These are phyloP conservation scores for Intellagama lesueurii DNA, from an alignment of 2,797 vertebrate genomes.

Conservation along the genomic window DNA sequence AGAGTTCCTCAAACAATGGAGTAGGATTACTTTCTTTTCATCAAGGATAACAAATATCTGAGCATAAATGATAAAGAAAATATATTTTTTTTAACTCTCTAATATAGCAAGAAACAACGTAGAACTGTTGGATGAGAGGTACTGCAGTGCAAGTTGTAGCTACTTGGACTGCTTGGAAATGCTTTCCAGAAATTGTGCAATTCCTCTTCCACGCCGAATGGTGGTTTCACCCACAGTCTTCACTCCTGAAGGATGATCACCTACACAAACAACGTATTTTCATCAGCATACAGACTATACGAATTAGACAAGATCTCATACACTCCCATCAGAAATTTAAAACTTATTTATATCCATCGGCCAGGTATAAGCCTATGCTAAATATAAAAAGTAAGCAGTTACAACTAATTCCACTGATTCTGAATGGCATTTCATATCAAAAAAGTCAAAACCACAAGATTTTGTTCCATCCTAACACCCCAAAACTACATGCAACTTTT, in stretches of 20 bases:
- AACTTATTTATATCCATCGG: not conserved
- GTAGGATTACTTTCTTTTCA: not conserved
- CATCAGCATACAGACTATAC: slow-evolving; percentile 28
- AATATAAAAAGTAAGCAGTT: not conserved
- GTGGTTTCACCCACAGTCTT: slow-evolving; percentile 53
- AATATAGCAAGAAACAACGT: not conserved
- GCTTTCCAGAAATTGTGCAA: slow-evolving; percentile 68
- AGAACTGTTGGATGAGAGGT: slow-evolving; percentile 11
- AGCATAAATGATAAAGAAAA: not conserved
- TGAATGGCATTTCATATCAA: not conserved
- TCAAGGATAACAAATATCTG: not conserved
- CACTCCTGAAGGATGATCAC: slow-evolving; percentile 66
- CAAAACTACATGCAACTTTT: not conserved
- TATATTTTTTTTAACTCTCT: not conserved
- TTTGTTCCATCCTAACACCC: not conserved
- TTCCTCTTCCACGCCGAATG: slow-evolving; percentile 75
- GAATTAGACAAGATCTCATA: not conserved
- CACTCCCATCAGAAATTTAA: not conserved
- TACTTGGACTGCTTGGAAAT: slow-evolving; percentile 27
- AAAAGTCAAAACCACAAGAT: not conserved
- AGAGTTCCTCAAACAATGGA: not conserved
- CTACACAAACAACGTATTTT: slow-evolving; percentile 60
- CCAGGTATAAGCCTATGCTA: not conserved
- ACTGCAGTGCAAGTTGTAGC: slow-evolving; percentile 34
- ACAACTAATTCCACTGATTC: not conserved